Base-by-base conservation (phyloP, 2,113 vertebrate genomes). In the Procavia capensis region DNA sequence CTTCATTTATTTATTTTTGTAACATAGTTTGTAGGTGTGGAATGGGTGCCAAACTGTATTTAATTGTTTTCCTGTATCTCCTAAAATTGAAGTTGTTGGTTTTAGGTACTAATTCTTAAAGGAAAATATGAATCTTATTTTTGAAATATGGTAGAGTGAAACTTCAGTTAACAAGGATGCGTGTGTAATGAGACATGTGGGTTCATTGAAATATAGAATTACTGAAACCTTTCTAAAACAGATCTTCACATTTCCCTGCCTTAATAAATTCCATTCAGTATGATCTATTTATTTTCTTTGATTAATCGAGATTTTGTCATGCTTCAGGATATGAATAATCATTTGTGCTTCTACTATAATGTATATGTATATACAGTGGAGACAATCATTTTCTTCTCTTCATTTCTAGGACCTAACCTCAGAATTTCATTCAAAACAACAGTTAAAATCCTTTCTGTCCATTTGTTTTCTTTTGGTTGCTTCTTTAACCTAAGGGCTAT, bases 1-100 rank as follows among this genome's bases (percentile, higher is more conserved):
- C n/a, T n/a, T n/a, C n/a, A 90, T 97, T 96, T 76, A 61, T 96
- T 96, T 95, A 95, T 92, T 95, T 96, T 93, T 95, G 86, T 50
- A 64, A 57, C 88, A 34, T 2, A 76, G n/a, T 93, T 57, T 76
- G 1, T 54, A 83, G 25, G 43, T 81, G 1, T 92, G 64, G 63
- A 31, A 54, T 90, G 34, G n/a, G 25, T 78, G 50, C 63, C 88
- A 95, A 61, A 88, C 29, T 83, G 47, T 8, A 83, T 92, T 95
- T 78, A 93, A 66, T 95, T 93, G 66, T 95, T 95, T 94, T 87
- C 64, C 36, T 85, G 0, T 81, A 31, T 39, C 31, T 85, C 39
- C 79, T 93, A 39, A 79, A 93, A 92, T 63, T 90, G 34, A 31
- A 95, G 2, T 64, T 29, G 84, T 93, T 93, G 57, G 36, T 70